Conservation (phyloP, 2,888 invertebrate genomes). For the Gastracanthus pulcherrimus region DNA sequence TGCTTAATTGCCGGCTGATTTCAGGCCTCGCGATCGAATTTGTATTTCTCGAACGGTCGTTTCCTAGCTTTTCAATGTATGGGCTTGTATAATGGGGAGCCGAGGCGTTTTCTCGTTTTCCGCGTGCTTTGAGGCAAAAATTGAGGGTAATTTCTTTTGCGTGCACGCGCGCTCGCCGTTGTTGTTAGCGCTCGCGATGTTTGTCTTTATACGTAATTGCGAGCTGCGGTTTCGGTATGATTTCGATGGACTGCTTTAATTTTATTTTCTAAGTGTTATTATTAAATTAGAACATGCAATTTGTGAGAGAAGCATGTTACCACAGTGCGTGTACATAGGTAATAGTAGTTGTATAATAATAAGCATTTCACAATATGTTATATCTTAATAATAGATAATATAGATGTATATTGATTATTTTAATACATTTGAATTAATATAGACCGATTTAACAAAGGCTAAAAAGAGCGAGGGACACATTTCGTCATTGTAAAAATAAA, state of each 20-base stretch:
- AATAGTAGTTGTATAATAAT: not conserved
- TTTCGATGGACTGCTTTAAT: not conserved
- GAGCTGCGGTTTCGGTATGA: no score
- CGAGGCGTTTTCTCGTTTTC: slow-evolving; percentile 1
- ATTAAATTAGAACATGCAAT: not conserved
- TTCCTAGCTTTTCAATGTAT: no score
- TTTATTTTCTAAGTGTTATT: not conserved
- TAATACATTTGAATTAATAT: not conserved
- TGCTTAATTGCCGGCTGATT: slow-evolving; percentile 40
- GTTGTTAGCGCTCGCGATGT: no score
- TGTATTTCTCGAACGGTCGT: not conserved
- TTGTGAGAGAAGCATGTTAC: no score
- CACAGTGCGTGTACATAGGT: not conserved
- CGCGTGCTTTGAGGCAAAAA: slow-evolving; percentile 23
- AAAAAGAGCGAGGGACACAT: not conserved
- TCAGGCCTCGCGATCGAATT: slow-evolving; percentile 21
- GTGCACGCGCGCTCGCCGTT: not conserved
- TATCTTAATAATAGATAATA: not conserved
- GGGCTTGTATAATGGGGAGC: not conserved
- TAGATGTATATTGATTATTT: not conserved
- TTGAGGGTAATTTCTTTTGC: not conserved
- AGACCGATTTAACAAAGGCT: not conserved
- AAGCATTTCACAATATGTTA: not conserved
- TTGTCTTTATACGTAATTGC: not conserved
- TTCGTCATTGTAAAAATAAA: not conserved